Percentiles rank a stretch among this genome's conserved stretches.
These are phyloP conservation scores for Cyanoramphus novaezelandiae DNA, from an alignment of 2,113 vertebrate species.

Conservation along the genomic window DNA sequence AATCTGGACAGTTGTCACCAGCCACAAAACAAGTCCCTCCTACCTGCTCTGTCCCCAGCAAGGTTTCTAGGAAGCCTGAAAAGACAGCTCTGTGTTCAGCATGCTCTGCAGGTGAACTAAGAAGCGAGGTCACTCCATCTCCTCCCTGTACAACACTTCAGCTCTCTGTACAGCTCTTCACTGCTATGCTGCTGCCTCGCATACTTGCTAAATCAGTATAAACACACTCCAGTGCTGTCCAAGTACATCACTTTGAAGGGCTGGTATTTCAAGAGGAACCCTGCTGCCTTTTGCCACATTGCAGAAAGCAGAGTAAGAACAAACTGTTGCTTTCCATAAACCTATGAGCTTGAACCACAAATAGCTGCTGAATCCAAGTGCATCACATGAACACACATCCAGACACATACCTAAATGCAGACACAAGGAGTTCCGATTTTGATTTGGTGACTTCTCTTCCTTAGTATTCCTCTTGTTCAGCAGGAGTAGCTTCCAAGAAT, in stretches of 20 bases:
- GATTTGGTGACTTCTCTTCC: neutral
- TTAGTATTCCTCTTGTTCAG: neutral
- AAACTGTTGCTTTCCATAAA: neutral
- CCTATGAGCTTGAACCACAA: neutral
- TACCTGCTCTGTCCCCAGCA: neutral
- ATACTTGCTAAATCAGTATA: slow-evolving; percentile 56
- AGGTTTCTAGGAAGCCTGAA: neutral
- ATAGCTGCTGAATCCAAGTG: neutral
- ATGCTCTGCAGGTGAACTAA: neutral
- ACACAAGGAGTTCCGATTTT: neutral
- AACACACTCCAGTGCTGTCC: slow-evolving; percentile 27
- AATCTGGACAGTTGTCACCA: neutral
- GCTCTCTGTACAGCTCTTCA: neutral
- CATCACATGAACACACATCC: no score
- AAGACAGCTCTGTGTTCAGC: neutral
- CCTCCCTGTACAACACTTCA: neutral
- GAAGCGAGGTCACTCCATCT: neutral
- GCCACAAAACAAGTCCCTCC: neutral
- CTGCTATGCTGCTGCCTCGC: neutral
- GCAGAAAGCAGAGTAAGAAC: neutral
- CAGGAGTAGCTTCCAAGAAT: neutral
- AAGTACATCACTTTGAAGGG: neutral
- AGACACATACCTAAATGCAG: neutral
- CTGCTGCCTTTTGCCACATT: neutral
- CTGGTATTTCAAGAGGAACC: slow-evolving; percentile 45